Base-by-base conservation (phyloP, 2,113 vertebrate species). In the Scalopus aquaticus region DNA sequence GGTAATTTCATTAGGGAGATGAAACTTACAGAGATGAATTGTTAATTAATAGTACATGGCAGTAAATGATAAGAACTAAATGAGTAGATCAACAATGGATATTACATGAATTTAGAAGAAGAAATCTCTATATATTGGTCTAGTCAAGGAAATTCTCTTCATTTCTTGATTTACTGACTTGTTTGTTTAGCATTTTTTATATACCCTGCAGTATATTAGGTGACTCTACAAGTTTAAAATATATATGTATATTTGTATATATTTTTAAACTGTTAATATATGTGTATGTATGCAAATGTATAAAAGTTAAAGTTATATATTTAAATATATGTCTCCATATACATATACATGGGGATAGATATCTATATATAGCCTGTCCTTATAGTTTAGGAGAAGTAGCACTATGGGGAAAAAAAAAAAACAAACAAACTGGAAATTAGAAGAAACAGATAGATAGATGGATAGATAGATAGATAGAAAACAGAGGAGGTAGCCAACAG, bases 41-140 rank as follows among this genome's bases (percentile, higher is more conserved):
- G 26, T 88, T 96, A 91, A 92, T 96, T 92, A 64, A 56, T 65
- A 51, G 1, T 30, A 19, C 13, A 89, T 70, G 22, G 39, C 30
- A 20, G 7, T 88, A 89, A 88, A 93, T 88, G 76, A 74, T 46
- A 67, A 8, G 44, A 26, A 42, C 9, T 32, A 51, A 93, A 78
- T 37, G 11, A 77, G 13, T 35, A 30, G 17, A 90, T 94, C 42
- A 88, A 83, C 37, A 85, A 32, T 11, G 9, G 37, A 24, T 49
- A 1, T 73, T 70, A 28, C 1, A 91, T 32, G 32, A 15, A n/a
- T 70, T 51, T 73, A 35, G 51, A 74, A 65, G 35, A 51, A 74
- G 32, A 79, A 54, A 62, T 84, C 19, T 4, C 3, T 54, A 26
- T 35, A 3, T 11, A 17, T 2, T 26, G 9, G 6, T 58, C 1